Evolutionary conservation across 2,888 invertebrate genomes (phyloP).

Genomic region (Melanophora roralis): DNA sequence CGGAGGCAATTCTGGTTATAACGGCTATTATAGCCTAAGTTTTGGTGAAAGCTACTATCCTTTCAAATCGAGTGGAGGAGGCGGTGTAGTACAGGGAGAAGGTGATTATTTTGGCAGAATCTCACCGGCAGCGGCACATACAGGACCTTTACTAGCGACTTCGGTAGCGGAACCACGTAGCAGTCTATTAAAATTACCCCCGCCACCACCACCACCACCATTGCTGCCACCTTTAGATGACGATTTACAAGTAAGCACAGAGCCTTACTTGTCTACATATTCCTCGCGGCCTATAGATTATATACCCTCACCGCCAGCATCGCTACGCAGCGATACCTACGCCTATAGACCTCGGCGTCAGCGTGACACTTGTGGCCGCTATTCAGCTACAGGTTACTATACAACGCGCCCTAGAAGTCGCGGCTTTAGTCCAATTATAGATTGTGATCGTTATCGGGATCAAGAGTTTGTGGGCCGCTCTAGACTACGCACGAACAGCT

Average conservation of each 20-base stretch:
- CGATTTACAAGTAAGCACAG: conserved; percentile 62
- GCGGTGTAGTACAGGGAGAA: conserved; percentile 57
- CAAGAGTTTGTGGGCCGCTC: conserved; percentile 52
- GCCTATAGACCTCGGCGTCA: conserved; percentile 50
- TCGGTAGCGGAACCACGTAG: conserved; percentile 66
- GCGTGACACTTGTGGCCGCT: conserved; percentile 45
- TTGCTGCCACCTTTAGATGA: conserved; percentile 67
- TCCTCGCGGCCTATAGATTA: conserved; percentile 58
- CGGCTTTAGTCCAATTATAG: conserved; percentile 53
- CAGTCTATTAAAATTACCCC: conserved; percentile 60
- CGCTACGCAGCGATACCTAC: conserved; percentile 55
- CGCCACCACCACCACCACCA: conserved; percentile 62
- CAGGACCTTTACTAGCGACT: conserved; percentile 68
- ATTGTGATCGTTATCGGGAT: conserved; percentile 58
- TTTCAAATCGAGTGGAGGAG: conserved; percentile 64
- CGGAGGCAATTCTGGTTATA: conserved; percentile 43
- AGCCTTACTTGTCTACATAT: conserved; percentile 59
- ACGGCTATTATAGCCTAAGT: conserved; percentile 63
- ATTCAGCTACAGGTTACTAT: conserved; percentile 59
- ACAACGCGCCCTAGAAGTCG: conserved; percentile 48
- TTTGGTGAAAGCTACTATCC: conserved; percentile 56
- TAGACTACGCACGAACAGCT: conserved; percentile 52
- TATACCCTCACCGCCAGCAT: conserved; percentile 59
- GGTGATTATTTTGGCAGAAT: conserved; percentile 69
- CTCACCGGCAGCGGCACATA: conserved; percentile 65